phyloP scores from a whole-genome alignment of 2,797 vertebrate genomes.

The Tadarida brasiliensis region DNA sequence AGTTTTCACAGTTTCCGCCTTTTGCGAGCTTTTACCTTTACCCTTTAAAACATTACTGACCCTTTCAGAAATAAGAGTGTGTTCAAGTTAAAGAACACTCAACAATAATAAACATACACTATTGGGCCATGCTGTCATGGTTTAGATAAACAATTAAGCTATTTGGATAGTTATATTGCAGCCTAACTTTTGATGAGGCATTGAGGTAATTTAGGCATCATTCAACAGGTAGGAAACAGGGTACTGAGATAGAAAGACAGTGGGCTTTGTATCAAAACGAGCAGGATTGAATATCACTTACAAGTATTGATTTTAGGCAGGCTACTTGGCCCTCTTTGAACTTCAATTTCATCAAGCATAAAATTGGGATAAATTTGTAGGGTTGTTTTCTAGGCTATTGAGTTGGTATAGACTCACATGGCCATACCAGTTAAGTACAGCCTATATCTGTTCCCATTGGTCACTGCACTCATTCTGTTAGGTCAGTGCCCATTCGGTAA shows the following conservation, averaged over 20 bases:
- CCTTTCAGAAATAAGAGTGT: neutral
- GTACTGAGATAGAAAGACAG: neutral
- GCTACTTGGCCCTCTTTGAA: neutral
- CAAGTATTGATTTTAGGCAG: neutral
- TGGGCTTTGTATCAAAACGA: neutral
- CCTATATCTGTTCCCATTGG: neutral
- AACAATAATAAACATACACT: neutral
- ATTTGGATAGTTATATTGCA: neutral
- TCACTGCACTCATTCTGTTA: neutral
- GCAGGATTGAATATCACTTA: neutral
- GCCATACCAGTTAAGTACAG: neutral
- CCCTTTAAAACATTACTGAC: no score
- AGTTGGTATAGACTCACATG: neutral
- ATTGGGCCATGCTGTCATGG: neutral
- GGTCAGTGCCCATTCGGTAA: neutral
- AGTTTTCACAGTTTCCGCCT: no score
- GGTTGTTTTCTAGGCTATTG: neutral
- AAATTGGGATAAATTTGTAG: neutral
- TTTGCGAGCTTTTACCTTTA: no score
- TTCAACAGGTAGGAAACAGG: neutral
- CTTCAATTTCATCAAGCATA: conserved; percentile 39
- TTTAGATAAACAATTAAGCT: conserved; percentile 38
- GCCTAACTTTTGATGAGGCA: neutral
- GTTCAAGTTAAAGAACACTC: conserved; percentile 8
- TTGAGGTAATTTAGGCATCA: neutral